These are phyloP conservation scores for Melanchra persicariae DNA, from an alignment of 2,888 invertebrate species.

Conservation along the genomic window DNA sequence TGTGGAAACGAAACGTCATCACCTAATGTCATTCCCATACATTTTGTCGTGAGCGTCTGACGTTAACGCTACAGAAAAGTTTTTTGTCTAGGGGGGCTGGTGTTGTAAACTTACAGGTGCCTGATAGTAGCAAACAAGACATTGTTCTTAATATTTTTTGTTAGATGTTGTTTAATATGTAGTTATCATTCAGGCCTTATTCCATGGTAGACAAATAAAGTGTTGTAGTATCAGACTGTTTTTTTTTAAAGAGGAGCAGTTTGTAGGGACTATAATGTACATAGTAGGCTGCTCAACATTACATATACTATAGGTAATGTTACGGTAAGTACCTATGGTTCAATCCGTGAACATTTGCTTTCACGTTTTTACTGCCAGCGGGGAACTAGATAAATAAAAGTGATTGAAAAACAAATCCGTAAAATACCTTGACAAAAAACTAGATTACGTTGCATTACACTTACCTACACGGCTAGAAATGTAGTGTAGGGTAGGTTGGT, in stretches of 20 bases:
- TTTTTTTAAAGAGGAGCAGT: not conserved
- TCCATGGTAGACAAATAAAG: not conserved
- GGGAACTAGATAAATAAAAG: constrained; percentile 13
- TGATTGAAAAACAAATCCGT: constrained; percentile 7
- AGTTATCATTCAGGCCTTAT: not conserved
- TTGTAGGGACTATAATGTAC: too few species aligned
- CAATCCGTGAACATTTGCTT: not conserved
- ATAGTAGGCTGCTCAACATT: too few species aligned
- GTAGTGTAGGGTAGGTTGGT: not conserved
- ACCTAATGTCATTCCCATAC: too few species aligned
- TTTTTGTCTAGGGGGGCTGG: constrained; percentile 1
- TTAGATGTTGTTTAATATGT: not conserved
- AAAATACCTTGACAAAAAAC: not conserved
- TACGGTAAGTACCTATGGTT: not conserved
- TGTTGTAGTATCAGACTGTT: not conserved
- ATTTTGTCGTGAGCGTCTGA: too few species aligned
- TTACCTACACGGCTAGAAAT: not conserved
- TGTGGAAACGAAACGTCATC: too few species aligned
- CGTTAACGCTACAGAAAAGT: too few species aligned
- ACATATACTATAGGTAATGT: too few species aligned
- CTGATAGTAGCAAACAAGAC: not conserved
- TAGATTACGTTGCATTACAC: constrained; percentile 3
- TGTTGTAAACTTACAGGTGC: not conserved
- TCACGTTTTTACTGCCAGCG: constrained; percentile 3
- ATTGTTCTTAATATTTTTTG: not conserved